Evolutionary conservation across 2,113 vertebrate genomes (phyloP).

Genomic region (Piprites chloris): DNA sequence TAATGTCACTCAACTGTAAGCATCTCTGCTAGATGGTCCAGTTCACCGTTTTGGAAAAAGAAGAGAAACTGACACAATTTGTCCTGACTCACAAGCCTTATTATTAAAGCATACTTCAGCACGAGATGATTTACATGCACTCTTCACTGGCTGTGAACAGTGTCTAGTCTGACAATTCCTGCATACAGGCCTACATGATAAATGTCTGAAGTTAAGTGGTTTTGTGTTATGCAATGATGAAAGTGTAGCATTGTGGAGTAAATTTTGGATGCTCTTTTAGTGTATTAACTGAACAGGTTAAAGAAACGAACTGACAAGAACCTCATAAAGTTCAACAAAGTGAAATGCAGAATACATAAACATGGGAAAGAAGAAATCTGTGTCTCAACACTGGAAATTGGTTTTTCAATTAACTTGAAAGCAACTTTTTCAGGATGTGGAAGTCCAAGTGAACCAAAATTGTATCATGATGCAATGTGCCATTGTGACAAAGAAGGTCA

Average conservation of each 20-base stretch:
- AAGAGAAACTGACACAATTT: neutral
- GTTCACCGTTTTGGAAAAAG: neutral
- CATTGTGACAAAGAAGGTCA: accelerated
- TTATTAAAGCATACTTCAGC: neutral
- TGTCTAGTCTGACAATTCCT: neutral
- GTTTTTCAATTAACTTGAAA: neutral
- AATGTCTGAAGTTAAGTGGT: neutral
- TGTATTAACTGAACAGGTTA: neutral
- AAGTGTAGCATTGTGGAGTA: neutral
- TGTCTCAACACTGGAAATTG: neutral
- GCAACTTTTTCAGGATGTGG: neutral
- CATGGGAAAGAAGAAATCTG: neutral
- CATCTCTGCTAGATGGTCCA: neutral
- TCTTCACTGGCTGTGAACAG: neutral
- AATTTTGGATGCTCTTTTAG: neutral
- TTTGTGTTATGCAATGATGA: neutral
- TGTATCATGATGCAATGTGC: neutral
- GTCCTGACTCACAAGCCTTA: neutral
- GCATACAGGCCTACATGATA: accelerated
- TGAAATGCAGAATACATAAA: neutral
- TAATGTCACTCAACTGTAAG: neutral
- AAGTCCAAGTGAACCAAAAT: neutral
- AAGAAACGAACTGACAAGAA: neutral
- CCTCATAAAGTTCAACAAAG: neutral
- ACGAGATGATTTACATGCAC: neutral